Evolutionary conservation across 2,113 vertebrate genomes (phyloP).

Genomic region (Athene noctua): DNA sequence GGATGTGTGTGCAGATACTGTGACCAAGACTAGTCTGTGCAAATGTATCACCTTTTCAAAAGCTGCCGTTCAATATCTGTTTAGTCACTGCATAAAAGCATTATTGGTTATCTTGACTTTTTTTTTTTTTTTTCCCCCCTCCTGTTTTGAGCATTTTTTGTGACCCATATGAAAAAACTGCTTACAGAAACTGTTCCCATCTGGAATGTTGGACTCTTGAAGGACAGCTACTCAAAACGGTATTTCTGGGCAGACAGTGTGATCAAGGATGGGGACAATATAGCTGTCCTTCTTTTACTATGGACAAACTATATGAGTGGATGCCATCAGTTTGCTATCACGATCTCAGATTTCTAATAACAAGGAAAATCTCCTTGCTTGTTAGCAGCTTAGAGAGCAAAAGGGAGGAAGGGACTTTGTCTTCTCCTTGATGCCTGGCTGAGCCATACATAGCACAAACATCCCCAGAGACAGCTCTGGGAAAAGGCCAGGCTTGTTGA

Average conservation of each 20-base stretch:
- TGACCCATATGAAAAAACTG: not conserved
- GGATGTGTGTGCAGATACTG: not conserved
- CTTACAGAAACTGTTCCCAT: not conserved
- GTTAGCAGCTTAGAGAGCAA: not conserved
- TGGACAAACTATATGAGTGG: not conserved
- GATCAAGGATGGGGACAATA: not conserved
- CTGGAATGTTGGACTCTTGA: not conserved
- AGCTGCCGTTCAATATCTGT: not conserved
- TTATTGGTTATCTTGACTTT: not conserved
- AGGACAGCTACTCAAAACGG: not conserved
- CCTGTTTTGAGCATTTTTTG: not conserved
- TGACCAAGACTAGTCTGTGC: not conserved
- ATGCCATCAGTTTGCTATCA: not conserved
- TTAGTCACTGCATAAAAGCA: not conserved
- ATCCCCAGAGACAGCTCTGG: not conserved
- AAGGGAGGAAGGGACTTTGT: not conserved
- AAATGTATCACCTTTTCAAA: not conserved
- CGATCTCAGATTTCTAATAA: not conserved
- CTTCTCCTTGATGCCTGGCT: not conserved
- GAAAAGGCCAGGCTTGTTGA: conserved; percentile 17
- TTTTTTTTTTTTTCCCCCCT: rapidly evolving
- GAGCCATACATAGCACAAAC: not conserved
- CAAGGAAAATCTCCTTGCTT: not conserved
- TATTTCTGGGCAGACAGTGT: not conserved
- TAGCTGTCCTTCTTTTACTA: not conserved